These are phyloP conservation scores for Pomacea canaliculata DNA, from an alignment of 2,888 invertebrate genomes.

Conservation along the genomic window DNA sequence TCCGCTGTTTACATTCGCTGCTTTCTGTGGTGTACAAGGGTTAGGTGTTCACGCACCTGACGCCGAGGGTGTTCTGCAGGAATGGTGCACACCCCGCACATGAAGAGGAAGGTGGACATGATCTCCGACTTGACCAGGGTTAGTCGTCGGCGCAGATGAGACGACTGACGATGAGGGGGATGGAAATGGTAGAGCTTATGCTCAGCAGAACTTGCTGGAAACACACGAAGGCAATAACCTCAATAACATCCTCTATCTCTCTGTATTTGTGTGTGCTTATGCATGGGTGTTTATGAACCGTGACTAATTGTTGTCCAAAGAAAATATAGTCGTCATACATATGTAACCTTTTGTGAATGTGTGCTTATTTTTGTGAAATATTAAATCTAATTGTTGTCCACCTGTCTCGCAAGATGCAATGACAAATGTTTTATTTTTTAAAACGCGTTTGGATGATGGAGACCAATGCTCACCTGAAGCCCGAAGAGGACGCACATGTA, in stretches of 20 bases:
- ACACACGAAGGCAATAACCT: neutral
- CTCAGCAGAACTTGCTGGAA: conserved; percentile 58
- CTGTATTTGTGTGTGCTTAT: too few relatives aligned
- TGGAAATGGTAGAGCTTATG: conserved; percentile 57
- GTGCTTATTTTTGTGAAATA: too few relatives aligned
- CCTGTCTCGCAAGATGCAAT: too few relatives aligned
- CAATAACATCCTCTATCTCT: too few relatives aligned
- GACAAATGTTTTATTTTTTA: too few relatives aligned
- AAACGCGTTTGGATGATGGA: neutral
- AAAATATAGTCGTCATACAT: too few relatives aligned
- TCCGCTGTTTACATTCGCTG: too few relatives aligned
- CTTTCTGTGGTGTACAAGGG: neutral
- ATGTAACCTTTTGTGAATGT: too few relatives aligned
- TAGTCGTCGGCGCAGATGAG: conserved; percentile 55
- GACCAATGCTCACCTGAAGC: conserved; percentile 55
- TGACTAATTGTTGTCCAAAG: too few relatives aligned
- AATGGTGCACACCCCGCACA: conserved; percentile 62
- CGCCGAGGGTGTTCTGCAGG: conserved; percentile 54
- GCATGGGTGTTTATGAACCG: too few relatives aligned
- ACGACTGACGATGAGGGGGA: conserved; percentile 54
- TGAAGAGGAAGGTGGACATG: conserved; percentile 60
- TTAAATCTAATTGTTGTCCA: too few relatives aligned
- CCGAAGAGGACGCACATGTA: conserved; percentile 53
- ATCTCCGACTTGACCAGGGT: conserved; percentile 54
- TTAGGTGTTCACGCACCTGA: conserved; percentile 43